A percentile compares a stretch with the other conserved stretches of the same genome.
phyloP scores from a whole-genome alignment of 2,113 vertebrate genomes.

The Apteryx owenii region DNA sequence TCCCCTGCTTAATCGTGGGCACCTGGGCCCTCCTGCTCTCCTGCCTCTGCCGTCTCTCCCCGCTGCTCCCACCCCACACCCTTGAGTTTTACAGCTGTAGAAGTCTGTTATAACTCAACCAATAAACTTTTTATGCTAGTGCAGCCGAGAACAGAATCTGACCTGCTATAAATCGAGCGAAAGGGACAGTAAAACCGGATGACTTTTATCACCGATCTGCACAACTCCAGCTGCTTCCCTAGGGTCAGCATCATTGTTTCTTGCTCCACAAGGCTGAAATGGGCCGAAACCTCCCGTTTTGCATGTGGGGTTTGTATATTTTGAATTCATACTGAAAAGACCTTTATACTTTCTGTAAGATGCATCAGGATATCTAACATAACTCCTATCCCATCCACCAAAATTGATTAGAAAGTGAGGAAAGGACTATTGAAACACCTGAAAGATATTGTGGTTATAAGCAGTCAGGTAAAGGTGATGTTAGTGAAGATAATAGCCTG shows the following conservation, averaged over 20 bases:
- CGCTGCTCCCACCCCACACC: background rate
- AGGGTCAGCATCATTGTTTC: background rate
- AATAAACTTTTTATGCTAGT: background rate
- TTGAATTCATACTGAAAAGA: background rate
- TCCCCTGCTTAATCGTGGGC: background rate
- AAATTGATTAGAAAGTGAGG: background rate
- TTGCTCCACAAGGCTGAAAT: background rate
- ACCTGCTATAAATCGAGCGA: background rate
- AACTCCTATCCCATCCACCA: background rate
- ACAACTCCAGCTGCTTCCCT: no score
- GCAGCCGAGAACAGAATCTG: background rate
- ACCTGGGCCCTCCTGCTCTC: background rate
- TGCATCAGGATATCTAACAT: no score
- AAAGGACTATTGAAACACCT: background rate
- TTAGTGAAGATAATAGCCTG: background rate
- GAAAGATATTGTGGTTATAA: background rate
- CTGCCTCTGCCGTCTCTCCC: background rate
- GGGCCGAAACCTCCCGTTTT: background rate
- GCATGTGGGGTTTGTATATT: background rate
- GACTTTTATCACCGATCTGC: background rate
- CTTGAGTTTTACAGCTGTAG: background rate
- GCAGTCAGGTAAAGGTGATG: background rate
- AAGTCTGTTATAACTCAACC: background rate
- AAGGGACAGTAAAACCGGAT: background rate
- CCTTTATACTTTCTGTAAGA: background rate